These are phyloP conservation scores for Tortrix viridana DNA, from an alignment of 2,888 invertebrate genomes.

Conservation along the genomic window DNA sequence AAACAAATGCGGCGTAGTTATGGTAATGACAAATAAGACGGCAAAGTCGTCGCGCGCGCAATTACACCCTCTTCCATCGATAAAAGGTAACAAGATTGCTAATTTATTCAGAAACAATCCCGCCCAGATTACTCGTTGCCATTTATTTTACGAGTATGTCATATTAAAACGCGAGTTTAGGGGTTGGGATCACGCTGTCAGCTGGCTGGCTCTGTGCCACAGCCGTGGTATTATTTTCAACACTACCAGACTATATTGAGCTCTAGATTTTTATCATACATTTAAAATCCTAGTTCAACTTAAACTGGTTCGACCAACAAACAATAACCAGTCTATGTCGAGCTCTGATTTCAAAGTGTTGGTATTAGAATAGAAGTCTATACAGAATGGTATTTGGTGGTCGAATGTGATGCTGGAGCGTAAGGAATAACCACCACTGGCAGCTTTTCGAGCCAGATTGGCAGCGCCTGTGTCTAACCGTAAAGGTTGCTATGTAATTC, in stretches of 20 bases:
- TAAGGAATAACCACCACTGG: slow-evolving; percentile 46
- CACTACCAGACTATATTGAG: no score
- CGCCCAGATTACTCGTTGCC: slow-evolving; percentile 42
- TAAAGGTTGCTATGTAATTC: slow-evolving; percentile 46
- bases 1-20: no score
- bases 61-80: slow-evolving; percentile 32
- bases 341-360: no score
- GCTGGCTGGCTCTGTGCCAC: slow-evolving; percentile 60
- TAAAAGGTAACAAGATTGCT: slow-evolving; percentile 42
- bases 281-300: no score
- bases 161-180: slow-evolving; percentile 50
- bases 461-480: slow-evolving; percentile 48
- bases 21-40: background rate
- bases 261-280: no score
- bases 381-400: no score
- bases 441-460: slow-evolving; percentile 16
- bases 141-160: slow-evolving; percentile 42
- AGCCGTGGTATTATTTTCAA: slow-evolving; percentile 41
- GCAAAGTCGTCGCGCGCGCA: slow-evolving; percentile 8
- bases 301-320: no score
- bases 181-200: slow-evolving; percentile 50
- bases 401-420: slow-evolving; percentile 27
- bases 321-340: no score
- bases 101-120: slow-evolving; percentile 47
- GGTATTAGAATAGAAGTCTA: no score